phyloP scores from a whole-genome alignment of 2,797 vertebrate genomes.

The Lindbergichthys nudifrons region DNA sequence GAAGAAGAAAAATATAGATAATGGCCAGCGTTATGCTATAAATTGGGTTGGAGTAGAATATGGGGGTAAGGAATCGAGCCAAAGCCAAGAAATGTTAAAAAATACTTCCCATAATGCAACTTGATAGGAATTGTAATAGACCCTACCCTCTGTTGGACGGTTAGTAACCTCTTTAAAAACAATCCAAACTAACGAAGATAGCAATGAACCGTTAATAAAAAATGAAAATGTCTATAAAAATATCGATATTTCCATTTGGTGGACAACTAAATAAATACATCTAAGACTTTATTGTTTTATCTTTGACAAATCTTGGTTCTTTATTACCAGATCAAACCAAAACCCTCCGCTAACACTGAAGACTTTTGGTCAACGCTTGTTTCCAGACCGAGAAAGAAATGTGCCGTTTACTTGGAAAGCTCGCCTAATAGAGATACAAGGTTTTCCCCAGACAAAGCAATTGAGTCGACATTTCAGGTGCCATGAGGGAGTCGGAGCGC shows the following conservation, averaged over 20 bases:
- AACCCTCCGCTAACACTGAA: neutral
- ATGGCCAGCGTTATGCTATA: no score
- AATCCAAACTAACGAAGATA: no score
- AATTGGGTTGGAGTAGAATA: no score
- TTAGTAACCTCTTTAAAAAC: no score
- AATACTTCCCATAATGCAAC: neutral
- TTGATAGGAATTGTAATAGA: no score
- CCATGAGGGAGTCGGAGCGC: slow-evolving; percentile 37
- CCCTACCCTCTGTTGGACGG: no score
- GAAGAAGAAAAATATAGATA: no score
- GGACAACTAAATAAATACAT: no score
- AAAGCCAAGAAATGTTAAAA: neutral
- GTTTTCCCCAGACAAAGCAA: slow-evolving; percentile 53
- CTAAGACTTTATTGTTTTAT: neutral
- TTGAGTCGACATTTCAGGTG: slow-evolving; percentile 51
- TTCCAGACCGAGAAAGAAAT: slow-evolving; percentile 35
- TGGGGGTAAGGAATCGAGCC: no score
- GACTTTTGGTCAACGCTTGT: neutral
- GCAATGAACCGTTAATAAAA: no score
- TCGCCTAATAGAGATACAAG: slow-evolving; percentile 50
- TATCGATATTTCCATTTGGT: no score
- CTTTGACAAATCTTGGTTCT: neutral
- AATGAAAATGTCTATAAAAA: no score
- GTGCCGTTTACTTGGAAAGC: slow-evolving; percentile 30
- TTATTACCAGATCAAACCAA: neutral